Percentiles rank a stretch among this genome's conserved stretches.
These are phyloP conservation scores for Hippasteria phrygiana DNA, from an alignment of 53 echinoderm and acorn worm genomes.

Conservation along the genomic window DNA sequence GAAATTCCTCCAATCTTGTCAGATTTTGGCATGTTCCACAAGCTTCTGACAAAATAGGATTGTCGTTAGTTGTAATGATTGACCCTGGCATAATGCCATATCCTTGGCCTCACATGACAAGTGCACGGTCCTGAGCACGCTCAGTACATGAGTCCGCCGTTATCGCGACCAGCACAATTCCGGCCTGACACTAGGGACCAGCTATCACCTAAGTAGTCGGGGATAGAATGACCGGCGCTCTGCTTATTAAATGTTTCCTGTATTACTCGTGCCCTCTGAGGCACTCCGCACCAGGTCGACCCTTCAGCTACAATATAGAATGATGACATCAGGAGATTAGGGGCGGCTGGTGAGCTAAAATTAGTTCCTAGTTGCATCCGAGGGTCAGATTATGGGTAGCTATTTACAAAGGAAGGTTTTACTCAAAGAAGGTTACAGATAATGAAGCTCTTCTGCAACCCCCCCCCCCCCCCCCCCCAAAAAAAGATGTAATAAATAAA, in stretches of 20 bases:
- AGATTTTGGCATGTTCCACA: not conserved
- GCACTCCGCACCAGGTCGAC: not conserved
- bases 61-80: not conserved
- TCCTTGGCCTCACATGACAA: not conserved
- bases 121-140: not conserved
- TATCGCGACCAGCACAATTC: not conserved
- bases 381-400: too few species aligned
- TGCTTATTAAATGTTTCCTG: slow-evolving; percentile 49
- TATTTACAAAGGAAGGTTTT: too few species aligned
- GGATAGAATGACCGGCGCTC: slow-evolving; percentile 41
- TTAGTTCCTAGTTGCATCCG: not conserved
- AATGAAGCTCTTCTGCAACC: too few species aligned
- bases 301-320: not conserved
- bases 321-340: not conserved
- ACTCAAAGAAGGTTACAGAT: too few species aligned
- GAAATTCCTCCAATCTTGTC: too few species aligned
- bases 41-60: not conserved
- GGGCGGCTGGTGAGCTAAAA: slow-evolving; percentile 3
- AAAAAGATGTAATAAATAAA: too few species aligned
- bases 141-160: not conserved
- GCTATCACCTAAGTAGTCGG: slow-evolving; percentile 9
- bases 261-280: slow-evolving; percentile 15
- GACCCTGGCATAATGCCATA: not conserved
- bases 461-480: too few species aligned
- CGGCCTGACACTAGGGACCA: slow-evolving; percentile 10